Base-by-base conservation (phyloP, 2,888 invertebrate species). In the Helobdella robusta region DNA sequence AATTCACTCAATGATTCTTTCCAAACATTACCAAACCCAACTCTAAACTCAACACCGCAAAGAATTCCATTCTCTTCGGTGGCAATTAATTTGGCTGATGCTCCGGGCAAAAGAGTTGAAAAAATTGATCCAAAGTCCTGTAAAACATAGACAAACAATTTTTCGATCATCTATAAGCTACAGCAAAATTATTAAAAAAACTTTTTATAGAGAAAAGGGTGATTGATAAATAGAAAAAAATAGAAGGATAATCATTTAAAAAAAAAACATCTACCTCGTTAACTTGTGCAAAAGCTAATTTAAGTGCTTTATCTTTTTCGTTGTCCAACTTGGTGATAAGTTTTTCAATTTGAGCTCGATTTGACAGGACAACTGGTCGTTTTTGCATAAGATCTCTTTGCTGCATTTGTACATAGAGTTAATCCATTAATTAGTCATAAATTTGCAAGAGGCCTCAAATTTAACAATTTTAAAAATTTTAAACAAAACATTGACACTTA, bases 1-100 rank as follows among this genome's bases (percentile, higher is more conserved):
- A 99, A 83, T 82, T 98, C 98, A 67, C 87, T 87, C 66, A 98
- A 83, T 2, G 91, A 91, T 70, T 97, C 95, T 80, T 98, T 98
- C 93, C 94, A 97, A 1, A 89, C 84, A 68, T 86, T 86, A 75
- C 92, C 92, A 81, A 98, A 90, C 0, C 89, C 90, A 28, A 62
- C 50, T 79, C 87, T 88, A 18, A 88, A 84, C 83, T 94, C 92
- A 0, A 97, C 82, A 0, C 97, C 97, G 65, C 90, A 87, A 1
- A 91, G 82, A 66, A 90, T 87, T 11, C 84, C 82, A 73, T 83
- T 83, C n/a, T 84, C 84, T 0, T 86, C 92, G 88, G 70, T 64
- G 88, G 72, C 62, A 67, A 84, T 83, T n/a, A 98, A 83, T 75
- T 86, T 85, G 0, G 95, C 94, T 73, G 87, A 84, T 0, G 95